Conservation (phyloP, 2,113 vertebrate species). For the Ceuthmochares aereus region DNA sequence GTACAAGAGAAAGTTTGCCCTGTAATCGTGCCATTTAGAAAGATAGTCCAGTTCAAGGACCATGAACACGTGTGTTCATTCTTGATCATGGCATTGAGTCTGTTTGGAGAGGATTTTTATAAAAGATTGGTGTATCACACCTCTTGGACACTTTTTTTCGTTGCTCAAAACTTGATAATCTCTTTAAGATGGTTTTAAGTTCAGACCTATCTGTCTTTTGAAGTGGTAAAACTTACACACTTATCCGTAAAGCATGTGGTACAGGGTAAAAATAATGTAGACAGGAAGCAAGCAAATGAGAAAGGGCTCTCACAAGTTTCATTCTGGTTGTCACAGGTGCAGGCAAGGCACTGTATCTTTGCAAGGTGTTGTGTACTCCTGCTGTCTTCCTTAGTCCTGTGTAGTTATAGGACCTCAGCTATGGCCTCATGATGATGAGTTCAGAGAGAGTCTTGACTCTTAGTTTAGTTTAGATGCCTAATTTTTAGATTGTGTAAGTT, state of each 20-base stretch:
- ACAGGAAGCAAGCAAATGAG: background rate
- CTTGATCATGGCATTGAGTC: background rate
- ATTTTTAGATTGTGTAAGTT: background rate
- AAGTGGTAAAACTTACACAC: background rate
- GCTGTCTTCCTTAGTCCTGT: background rate
- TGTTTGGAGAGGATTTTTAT: background rate
- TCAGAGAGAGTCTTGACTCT: background rate
- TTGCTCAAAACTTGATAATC: background rate
- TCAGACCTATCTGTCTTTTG: background rate
- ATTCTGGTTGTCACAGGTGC: background rate
- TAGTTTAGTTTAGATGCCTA: background rate
- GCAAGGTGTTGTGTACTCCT: background rate
- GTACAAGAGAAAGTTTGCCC: background rate
- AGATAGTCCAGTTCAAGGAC: background rate
- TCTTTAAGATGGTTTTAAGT: background rate
- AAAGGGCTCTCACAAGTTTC: background rate
- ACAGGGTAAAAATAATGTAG: background rate
- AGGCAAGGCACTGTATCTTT: background rate
- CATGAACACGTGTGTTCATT: background rate
- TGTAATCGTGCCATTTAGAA: background rate
- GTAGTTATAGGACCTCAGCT: background rate
- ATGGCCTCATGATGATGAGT: background rate
- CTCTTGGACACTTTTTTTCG: background rate
- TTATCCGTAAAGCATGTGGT: background rate
- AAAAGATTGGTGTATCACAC: background rate